A percentile compares a stretch with the other conserved stretches of the same genome.
These are phyloP conservation scores for Thamnophis elegans DNA, from an alignment of 2,797 vertebrate species.

Conservation along the genomic window DNA sequence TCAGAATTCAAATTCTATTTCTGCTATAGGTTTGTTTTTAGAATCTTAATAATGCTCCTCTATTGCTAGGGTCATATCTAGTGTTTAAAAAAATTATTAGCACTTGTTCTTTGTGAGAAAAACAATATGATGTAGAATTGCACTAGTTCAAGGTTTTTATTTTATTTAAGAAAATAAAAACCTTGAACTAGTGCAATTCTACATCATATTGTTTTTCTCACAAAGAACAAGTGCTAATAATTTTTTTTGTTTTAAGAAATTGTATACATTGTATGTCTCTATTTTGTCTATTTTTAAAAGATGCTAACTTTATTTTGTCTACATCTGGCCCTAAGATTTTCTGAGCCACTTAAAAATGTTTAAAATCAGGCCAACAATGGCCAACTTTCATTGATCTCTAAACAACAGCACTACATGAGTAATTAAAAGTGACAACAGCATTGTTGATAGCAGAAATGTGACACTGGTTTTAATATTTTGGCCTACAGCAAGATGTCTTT, in stretches of 20 bases:
- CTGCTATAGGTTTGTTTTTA: neutral
- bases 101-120: no score
- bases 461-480: neutral
- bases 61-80: neutral
- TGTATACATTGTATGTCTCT: neutral
- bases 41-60: neutral
- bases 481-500: neutral
- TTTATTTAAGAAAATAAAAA: neutral
- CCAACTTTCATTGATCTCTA: neutral
- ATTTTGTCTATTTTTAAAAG: neutral
- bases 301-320: neutral
- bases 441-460: neutral
- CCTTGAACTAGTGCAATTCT: neutral
- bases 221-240: neutral
- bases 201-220: neutral
- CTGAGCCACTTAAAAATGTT: neutral
- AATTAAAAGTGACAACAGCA: constrained; percentile 17
- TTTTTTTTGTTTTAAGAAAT: neutral
- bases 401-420: neutral
- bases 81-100: neutral
- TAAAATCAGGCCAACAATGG: neutral
- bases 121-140: no score
- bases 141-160: no score
- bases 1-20: neutral
- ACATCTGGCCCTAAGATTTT: neutral